Percentiles rank a stretch among this genome's conserved stretches.
phyloP scores from a whole-genome alignment of 2,113 vertebrate species.

The Euleptes europaea region DNA sequence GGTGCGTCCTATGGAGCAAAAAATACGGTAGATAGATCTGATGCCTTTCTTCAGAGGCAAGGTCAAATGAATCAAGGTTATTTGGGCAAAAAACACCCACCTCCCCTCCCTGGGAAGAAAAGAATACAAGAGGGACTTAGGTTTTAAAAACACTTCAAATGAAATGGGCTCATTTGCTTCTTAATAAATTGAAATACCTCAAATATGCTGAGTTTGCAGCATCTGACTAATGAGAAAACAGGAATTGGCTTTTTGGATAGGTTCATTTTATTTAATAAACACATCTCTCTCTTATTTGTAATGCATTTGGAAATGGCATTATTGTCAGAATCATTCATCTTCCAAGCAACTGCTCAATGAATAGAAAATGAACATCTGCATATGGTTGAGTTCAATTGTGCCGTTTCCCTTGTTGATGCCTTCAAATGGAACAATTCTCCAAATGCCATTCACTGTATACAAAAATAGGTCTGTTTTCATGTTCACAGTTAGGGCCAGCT shows the following conservation, averaged over 20 bases:
- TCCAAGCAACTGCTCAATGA: slow-evolving; percentile 13
- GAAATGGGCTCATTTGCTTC: slow-evolving; percentile 26
- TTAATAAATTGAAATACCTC: slow-evolving; percentile 11
- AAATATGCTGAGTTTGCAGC: slow-evolving; percentile 27
- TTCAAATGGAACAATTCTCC: not conserved
- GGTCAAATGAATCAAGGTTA: not conserved
- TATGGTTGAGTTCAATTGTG: slow-evolving; percentile 2
- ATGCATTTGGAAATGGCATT: slow-evolving; percentile 21
- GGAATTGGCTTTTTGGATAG: not conserved
- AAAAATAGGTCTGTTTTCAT: not conserved
- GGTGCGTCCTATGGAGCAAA: no score
- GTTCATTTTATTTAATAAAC: slow-evolving; percentile 21
- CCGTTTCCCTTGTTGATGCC: not conserved
- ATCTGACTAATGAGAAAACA: slow-evolving; percentile 8
- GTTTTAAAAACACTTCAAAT: slow-evolving; percentile 31
- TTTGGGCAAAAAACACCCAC: not conserved
- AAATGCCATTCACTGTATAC: not conserved
- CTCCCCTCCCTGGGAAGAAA: not conserved
- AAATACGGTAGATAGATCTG: slow-evolving; percentile 7
- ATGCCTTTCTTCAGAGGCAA: not conserved
- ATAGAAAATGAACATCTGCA: not conserved
- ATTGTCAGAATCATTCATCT: not conserved
- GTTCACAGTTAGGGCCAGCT: not conserved
- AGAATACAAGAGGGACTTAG: slow-evolving; percentile 6
- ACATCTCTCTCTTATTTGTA: slow-evolving; percentile 10